phyloP scores from a whole-genome alignment of 2,797 vertebrate species.

The Holocentrus rufus region DNA sequence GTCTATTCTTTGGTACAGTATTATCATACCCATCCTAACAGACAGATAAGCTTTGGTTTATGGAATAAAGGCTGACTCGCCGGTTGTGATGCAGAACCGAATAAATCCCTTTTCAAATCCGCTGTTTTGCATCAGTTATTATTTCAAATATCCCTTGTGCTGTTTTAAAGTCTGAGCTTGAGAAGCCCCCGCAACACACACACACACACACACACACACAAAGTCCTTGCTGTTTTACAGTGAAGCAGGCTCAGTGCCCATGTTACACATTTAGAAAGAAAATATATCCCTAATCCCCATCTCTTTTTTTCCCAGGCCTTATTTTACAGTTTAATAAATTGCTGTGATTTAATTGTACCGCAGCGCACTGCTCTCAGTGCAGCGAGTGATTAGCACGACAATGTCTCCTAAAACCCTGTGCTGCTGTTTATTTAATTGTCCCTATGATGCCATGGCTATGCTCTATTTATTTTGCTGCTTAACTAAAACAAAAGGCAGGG shows the following conservation, averaged over 20 bases:
- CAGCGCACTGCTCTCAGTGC: constrained; percentile 64
- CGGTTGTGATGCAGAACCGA: constrained; percentile 67
- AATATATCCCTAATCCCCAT: constrained; percentile 64
- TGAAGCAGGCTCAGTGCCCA: constrained; percentile 48
- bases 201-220: constrained; percentile 28
- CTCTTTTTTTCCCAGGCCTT: constrained; percentile 52
- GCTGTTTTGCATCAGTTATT: constrained; percentile 74
- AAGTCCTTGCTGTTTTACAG: constrained; percentile 47
- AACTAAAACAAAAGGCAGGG: constrained; percentile 81
- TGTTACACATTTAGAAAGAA: constrained; percentile 65
- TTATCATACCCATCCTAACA: constrained; percentile 70
- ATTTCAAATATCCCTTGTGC: constrained; percentile 68
- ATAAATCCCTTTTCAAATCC: constrained; percentile 77
- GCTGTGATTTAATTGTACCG: constrained; percentile 73
- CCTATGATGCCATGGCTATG: constrained; percentile 77
- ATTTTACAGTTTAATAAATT: constrained; percentile 75
- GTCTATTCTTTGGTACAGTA: constrained; percentile 57
- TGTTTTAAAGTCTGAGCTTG: constrained; percentile 59
- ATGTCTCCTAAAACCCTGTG: constrained; percentile 70
- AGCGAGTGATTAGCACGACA: constrained; percentile 77
- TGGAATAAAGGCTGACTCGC: constrained; percentile 66
- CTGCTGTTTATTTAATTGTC: constrained; percentile 83
- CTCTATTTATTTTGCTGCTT: constrained; percentile 82
- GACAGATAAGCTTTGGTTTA: constrained; percentile 74
- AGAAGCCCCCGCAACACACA: constrained; percentile 19